Base-by-base conservation (phyloP, 1,140 invertebrate genomes). In the Drosophila bifasciata region DNA sequence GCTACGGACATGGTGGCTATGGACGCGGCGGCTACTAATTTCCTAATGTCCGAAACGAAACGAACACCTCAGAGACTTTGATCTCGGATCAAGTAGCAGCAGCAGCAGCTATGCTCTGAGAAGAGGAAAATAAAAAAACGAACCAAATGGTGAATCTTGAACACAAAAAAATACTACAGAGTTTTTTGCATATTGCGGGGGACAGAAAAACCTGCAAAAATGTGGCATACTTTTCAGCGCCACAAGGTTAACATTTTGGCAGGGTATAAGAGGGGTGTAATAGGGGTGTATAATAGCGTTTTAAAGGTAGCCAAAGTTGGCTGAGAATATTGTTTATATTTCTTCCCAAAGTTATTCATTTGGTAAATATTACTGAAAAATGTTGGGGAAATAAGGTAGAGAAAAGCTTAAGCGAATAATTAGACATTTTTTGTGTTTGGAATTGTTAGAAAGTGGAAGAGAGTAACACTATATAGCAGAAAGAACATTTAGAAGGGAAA, bases 141-240 rank as follows among this genome's bases (percentile, higher is more conserved):
- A 77, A 70, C 50, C 51, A 48, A 52, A 68, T 48, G 73, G 62
- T 76, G 67, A 64, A 73, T 80, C 70, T 80, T 85, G 85, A 89
- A 89, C 67, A 72, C 48, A 66, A 59, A 53, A 63, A 81, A 64
- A 36, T 13, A 6, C 1, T 17, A 11, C 39, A 74, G 25, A 41
- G 13, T 46, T n/a, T 41, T 53, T 61, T 68, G 39, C n/a, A 46
- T 36, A 46, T 25, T 23, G 7, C 11, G 50, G 50, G 17, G 19
- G 40, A 7, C 6, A 1, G 15, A 15, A 8, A n/a, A 7, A 36
- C 11, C 11, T 11, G 4, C 8, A 16, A 39, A 23, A 25, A n/a
- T 49, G 46, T 62, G 41, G 41, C 81, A 86, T 85, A 85, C 80
- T 85, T 85, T 83, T 58, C 15, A 83, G 79, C 60, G 49, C 21